Evolutionary conservation across 2,888 invertebrate species (phyloP).

Genomic region (Antheraea yamamai): DNA sequence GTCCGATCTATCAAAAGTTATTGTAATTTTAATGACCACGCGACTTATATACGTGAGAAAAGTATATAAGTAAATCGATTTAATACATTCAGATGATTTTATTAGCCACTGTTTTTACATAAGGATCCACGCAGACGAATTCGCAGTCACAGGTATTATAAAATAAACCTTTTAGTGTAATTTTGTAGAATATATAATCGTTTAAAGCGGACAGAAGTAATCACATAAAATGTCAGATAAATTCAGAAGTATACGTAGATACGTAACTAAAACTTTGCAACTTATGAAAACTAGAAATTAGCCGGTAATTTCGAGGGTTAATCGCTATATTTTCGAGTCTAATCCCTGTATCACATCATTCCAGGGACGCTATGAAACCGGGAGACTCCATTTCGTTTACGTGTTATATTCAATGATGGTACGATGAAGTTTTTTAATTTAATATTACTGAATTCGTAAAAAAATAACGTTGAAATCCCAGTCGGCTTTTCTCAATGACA

Average conservation of each 20-base stretch:
- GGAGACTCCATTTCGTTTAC: not conserved
- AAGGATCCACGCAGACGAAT: too few species aligned
- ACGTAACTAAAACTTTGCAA: not conserved
- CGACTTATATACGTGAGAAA: too few species aligned
- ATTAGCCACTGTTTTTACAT: too few species aligned
- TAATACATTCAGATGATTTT: too few species aligned
- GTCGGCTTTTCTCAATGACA: not conserved
- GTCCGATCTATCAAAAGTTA: too few species aligned
- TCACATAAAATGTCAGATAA: not conserved
- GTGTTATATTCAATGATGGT: not conserved
- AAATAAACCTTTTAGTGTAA: too few species aligned
- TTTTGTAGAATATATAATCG: too few species aligned
- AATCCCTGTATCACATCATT: constrained; percentile 10
- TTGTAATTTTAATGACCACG: too few species aligned
- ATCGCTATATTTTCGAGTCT: constrained; percentile 7
- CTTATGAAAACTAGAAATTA: not conserved
- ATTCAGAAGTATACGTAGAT: not conserved
- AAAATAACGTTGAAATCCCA: not conserved
- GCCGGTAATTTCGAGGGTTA: not conserved
- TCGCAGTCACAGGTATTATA: too few species aligned
- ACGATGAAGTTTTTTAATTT: not conserved
- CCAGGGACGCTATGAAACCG: constrained; percentile 3
- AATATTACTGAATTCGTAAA: not conserved
- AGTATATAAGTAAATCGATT: too few species aligned
- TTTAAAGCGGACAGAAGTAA: not conserved